Evolutionary conservation across 2,113 vertebrate species (phyloP).

Genomic region (Chroicocephalus ridibundus): DNA sequence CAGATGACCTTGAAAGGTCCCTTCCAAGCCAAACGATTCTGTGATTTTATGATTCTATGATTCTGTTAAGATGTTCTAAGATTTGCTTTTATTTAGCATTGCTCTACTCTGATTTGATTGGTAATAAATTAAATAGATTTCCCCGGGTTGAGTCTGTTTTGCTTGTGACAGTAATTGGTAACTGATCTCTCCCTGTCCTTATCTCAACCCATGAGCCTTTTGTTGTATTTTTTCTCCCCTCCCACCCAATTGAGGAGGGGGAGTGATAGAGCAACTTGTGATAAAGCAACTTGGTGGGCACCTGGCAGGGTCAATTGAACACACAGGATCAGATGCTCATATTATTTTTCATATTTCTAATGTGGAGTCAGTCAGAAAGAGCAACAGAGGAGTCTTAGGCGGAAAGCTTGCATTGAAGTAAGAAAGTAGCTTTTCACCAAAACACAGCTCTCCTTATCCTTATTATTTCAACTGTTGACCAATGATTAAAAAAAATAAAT

Average conservation of each 20-base stretch:
- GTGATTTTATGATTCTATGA: too few species aligned
- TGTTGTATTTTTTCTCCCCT: not conserved
- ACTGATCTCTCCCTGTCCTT: not conserved
- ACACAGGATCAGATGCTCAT: fast-evolving
- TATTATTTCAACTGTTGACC: not conserved
- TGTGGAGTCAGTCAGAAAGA: not conserved
- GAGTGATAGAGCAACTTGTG: not conserved
- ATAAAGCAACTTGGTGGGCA: not conserved
- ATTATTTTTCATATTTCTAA: not conserved
- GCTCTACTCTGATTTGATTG: not conserved
- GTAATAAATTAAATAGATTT: not conserved
- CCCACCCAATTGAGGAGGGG: not conserved
- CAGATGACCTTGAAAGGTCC: too few species aligned
- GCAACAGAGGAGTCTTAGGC: not conserved
- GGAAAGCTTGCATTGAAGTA: not conserved
- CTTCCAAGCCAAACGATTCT: too few species aligned
- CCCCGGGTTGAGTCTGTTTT: not conserved
- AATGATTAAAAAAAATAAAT: not conserved
- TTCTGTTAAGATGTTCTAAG: not conserved
- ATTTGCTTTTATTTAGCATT: not conserved
- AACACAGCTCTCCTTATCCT: not conserved
- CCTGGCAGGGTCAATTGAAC: not conserved
- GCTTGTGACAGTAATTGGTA: fast-evolving
- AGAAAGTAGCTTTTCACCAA: not conserved
- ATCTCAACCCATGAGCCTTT: fast-evolving